These are phyloP conservation scores for Chanos chanos DNA, from an alignment of 2,797 vertebrate species.

Conservation along the genomic window DNA sequence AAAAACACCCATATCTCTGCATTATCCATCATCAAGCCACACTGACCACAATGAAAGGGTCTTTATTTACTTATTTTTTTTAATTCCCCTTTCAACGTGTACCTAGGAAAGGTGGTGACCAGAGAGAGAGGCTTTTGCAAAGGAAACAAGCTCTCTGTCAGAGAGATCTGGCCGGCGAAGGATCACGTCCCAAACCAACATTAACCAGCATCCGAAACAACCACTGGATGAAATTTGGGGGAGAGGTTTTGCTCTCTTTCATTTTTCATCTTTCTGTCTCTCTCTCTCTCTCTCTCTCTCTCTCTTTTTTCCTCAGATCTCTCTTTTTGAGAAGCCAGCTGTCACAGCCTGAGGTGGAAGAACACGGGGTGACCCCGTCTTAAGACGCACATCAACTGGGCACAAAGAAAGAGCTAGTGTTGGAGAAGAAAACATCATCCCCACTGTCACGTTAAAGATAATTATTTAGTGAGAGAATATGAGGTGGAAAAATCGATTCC, in stretches of 20 bases:
- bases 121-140: constrained; percentile 20
- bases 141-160: not conserved
- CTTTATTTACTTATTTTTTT: not conserved
- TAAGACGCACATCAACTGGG: constrained; percentile 18
- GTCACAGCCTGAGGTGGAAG: constrained; percentile 51
- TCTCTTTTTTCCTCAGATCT: constrained; percentile 13
- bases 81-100: not conserved
- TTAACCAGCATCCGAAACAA: not conserved
- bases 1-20: constrained; percentile 14
- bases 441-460: constrained; percentile 50
- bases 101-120: not conserved
- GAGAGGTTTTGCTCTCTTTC: no score
- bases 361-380: constrained; percentile 31
- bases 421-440: constrained; percentile 30
- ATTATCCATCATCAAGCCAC: not conserved
- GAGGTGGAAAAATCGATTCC: constrained; percentile 47
- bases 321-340: constrained; percentile 51
- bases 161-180: constrained; percentile 1
- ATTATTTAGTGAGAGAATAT: constrained; percentile 49
- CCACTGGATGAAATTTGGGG: constrained; percentile 1
- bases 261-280: no score
- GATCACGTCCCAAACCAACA: constrained; percentile 7
- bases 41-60: not conserved
- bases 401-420: constrained; percentile 26
- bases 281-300: not conserved